Percentiles rank a stretch among this genome's conserved stretches.
Evolutionary conservation across 1,140 invertebrate genomes (phyloP).

Genomic region (Drosophila melanogaster): DNA sequence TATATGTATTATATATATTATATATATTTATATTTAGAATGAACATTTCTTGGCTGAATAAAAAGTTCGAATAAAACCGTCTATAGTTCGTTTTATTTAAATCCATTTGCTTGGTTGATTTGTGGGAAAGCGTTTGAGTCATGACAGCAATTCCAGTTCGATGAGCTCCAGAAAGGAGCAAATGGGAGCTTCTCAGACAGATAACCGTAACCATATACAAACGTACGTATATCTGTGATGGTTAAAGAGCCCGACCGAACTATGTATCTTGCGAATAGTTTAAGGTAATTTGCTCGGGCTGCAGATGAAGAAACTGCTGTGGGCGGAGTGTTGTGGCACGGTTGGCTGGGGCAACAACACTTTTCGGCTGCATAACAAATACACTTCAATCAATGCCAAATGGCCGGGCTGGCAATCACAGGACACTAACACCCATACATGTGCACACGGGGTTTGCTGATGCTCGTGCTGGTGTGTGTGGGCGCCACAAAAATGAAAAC

Average conservation of each 20-base stretch:
- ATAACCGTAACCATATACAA: slow-evolving; percentile 1
- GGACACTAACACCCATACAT: slow-evolving; percentile 30
- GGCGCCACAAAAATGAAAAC: slow-evolving; percentile 82
- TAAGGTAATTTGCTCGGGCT: slow-evolving; percentile 31
- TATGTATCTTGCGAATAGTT: slow-evolving; percentile 21
- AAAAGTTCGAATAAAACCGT: not conserved
- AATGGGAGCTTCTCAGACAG: slow-evolving; percentile 7
- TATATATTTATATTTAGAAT: not conserved
- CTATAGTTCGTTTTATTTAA: not conserved
- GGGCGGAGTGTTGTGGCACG: slow-evolving; percentile 2
- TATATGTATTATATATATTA: too few relatives aligned
- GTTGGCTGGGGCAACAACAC: slow-evolving; percentile 45
- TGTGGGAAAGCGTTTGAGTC: slow-evolving; percentile 7
- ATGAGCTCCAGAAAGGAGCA: not conserved
- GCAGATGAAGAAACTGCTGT: slow-evolving; percentile 9
- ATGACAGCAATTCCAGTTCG: slow-evolving; percentile 3
- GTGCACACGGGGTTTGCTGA: slow-evolving; percentile 1
- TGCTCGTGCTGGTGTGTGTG: slow-evolving; percentile 39
- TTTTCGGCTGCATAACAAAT: slow-evolving; percentile 76
- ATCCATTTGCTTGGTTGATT: not conserved
- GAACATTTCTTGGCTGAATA: too few relatives aligned
- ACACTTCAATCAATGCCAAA: slow-evolving; percentile 81
- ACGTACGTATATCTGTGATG: not conserved
- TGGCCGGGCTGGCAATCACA: slow-evolving; percentile 72
- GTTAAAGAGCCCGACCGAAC: slow-evolving; percentile 26